phyloP scores from a whole-genome alignment of 1,140 invertebrate species.

The Heliconius eleuchia region DNA sequence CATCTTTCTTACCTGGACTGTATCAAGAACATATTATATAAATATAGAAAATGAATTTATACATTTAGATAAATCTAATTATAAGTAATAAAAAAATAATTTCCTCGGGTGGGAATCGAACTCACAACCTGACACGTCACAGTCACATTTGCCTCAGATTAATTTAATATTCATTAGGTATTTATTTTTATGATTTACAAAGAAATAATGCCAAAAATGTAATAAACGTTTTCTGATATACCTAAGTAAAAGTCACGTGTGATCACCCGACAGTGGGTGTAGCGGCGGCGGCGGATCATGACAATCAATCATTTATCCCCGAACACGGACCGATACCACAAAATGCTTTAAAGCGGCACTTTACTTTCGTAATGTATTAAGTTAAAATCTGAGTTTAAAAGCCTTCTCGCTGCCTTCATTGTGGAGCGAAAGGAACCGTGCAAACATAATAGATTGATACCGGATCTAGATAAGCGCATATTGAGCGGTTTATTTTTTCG shows the following conservation, averaged over 20 bases:
- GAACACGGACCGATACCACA: slow-evolving; percentile 61
- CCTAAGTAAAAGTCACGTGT: slow-evolving; percentile 60
- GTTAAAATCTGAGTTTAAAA: slow-evolving; percentile 76
- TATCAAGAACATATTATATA: no score
- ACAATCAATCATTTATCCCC: slow-evolving; percentile 79
- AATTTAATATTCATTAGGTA: not conserved
- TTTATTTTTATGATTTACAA: not conserved
- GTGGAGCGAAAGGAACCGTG: slow-evolving; percentile 59
- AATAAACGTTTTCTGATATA: slow-evolving; percentile 63
- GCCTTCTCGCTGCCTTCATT: slow-evolving; percentile 62
- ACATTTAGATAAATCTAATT: no score
- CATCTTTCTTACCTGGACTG: no score
- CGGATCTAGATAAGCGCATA: slow-evolving; percentile 65
- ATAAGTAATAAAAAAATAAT: no score
- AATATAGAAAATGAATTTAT: no score
- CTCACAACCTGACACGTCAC: no score
- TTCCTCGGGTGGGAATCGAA: no score
- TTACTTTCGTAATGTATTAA: slow-evolving; percentile 76
- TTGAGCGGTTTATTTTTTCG: slow-evolving; percentile 60
- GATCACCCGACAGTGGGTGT: slow-evolving; percentile 45
- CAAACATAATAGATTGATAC: slow-evolving; percentile 77
- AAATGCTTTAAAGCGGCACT: slow-evolving; percentile 76
- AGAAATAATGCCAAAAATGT: slow-evolving; percentile 27
- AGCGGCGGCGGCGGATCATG: slow-evolving; percentile 34
- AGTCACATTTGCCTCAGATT: no score